Evolutionary conservation across 2,113 vertebrate genomes (phyloP).

Genomic region (Hippocampus comes): DNA sequence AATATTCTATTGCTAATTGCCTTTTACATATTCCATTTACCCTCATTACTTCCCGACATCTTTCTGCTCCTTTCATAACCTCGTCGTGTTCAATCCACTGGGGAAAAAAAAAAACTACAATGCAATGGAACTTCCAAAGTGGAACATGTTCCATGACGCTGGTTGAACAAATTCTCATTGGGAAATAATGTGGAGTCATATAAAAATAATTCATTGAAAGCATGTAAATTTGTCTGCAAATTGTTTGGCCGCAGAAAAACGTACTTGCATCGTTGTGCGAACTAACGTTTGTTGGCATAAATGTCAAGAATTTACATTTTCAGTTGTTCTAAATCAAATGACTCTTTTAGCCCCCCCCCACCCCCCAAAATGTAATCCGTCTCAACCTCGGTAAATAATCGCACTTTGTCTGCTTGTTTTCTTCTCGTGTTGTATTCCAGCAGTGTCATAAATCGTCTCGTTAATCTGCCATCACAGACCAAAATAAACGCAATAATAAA

Average conservation of each 20-base stretch:
- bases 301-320: no score
- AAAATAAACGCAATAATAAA: neutral
- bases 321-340: no score
- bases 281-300: no score
- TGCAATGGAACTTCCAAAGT: neutral
- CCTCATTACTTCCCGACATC: neutral
- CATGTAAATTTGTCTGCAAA: no score
- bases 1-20: neutral
- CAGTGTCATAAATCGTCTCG: neutral
- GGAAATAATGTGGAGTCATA: neutral
- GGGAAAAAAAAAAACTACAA: neutral
- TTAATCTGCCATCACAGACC: neutral
- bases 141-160: neutral
- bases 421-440: neutral
- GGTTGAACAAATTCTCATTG: neutral
- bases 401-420: neutral
- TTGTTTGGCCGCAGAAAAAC: no score
- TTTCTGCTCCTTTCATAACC: neutral
- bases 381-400: neutral
- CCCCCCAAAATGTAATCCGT: no score
- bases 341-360: no score
- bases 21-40: slow-evolving; percentile 4
- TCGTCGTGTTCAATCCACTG: neutral
- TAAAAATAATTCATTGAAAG: neutral
- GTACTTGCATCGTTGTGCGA: no score